Evolutionary conservation across 2,113 vertebrate genomes (phyloP).

Genomic region (Crocuta crocuta): DNA sequence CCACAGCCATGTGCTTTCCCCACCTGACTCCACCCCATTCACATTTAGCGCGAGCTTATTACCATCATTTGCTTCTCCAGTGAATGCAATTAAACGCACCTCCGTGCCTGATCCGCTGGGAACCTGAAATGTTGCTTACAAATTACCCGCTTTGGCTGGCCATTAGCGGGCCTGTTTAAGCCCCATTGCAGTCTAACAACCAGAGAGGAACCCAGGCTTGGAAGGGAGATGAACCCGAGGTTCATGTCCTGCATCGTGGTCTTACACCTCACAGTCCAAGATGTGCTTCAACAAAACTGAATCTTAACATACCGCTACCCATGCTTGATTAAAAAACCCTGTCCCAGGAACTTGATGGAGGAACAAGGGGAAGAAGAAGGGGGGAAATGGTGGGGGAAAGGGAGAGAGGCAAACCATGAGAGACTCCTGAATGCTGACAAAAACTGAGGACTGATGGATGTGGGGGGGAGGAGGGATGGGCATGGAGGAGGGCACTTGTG

Average conservation of each 20-base stretch:
- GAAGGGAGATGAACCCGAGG: not conserved
- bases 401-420: too few relatives aligned
- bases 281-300: constrained; percentile 14
- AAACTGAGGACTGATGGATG: too few relatives aligned
- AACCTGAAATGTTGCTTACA: constrained; percentile 46
- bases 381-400: too few relatives aligned
- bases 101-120: not conserved
- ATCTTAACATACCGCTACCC: not conserved
- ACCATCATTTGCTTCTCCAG: constrained; percentile 41
- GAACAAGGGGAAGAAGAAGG: too few relatives aligned
- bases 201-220: not conserved
- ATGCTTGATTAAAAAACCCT: constrained; percentile 24
- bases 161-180: not conserved
- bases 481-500: too few relatives aligned
- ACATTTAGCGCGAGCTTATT: constrained; percentile 6
- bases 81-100: constrained; percentile 56
- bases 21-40: not conserved
- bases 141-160: not conserved
- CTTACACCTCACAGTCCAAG: not conserved
- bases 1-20: not conserved
- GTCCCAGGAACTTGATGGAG: too few relatives aligned
- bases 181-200: not conserved
- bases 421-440: too few relatives aligned
- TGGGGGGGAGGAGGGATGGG: too few relatives aligned
- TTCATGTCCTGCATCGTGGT: not conserved